phyloP scores from a whole-genome alignment of 2,888 invertebrate species.

The Taenaris catops region DNA sequence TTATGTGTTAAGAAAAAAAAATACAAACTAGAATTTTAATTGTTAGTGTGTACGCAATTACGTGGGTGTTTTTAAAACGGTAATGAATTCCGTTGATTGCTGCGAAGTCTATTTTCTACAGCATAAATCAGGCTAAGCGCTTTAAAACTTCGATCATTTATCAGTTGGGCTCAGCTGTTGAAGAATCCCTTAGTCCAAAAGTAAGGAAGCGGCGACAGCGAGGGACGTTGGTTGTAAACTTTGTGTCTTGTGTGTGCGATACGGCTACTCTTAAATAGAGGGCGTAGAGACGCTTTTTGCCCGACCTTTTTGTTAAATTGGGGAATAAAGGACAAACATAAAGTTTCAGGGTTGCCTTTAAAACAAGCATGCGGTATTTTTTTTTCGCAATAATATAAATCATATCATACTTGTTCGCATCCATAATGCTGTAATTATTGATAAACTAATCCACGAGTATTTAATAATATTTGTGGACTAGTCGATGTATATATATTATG shows the following conservation, averaged over 20 bases:
- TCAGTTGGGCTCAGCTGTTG: slow-evolving; percentile 59
- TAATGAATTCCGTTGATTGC: slow-evolving; percentile 29
- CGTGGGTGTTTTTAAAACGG: neutral
- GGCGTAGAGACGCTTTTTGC: slow-evolving; percentile 9
- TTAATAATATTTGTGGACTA: too few species aligned
- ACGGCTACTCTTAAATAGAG: slow-evolving; percentile 5
- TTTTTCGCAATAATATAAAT: too few species aligned
- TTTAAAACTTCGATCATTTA: slow-evolving; percentile 47
- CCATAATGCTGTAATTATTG: too few species aligned
- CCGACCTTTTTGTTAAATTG: slow-evolving; percentile 7
- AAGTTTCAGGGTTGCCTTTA: slow-evolving; percentile 14
- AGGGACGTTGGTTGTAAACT: slow-evolving; percentile 18
- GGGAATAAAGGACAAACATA: slow-evolving; percentile 14
- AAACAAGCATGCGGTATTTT: too few species aligned
- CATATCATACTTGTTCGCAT: too few species aligned
- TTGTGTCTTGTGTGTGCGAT: slow-evolving; percentile 3
- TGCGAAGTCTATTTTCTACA: slow-evolving; percentile 28
- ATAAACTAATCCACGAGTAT: too few species aligned
- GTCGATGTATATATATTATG: too few species aligned
- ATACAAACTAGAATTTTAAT: too few species aligned
- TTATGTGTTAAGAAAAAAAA: too few species aligned
- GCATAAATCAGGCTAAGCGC: slow-evolving; percentile 38
- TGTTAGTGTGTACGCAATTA: too few species aligned
- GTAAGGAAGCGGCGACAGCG: slow-evolving; percentile 31
- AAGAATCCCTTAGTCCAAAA: slow-evolving; percentile 37